These are phyloP conservation scores for Drosophila lacertosa DNA, from an alignment of 1,140 invertebrate species.

Conservation along the genomic window DNA sequence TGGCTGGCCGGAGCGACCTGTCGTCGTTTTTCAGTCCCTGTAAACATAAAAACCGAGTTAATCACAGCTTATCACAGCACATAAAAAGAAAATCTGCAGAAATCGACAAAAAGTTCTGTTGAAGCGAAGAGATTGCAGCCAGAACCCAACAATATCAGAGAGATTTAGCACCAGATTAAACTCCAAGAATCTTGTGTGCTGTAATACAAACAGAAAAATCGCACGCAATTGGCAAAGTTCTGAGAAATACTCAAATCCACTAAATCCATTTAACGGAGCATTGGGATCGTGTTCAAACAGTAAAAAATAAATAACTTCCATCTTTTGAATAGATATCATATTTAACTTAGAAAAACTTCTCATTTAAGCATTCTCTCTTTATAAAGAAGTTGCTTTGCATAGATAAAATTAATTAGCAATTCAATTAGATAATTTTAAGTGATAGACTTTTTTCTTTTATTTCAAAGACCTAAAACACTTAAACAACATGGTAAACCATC, in stretches of 20 bases:
- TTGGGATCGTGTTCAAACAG: background rate
- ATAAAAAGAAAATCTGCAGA: conserved; percentile 8
- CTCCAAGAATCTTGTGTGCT: conserved; percentile 11
- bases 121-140: conserved; percentile 22
- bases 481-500: no score
- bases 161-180: conserved; percentile 20
- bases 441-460: no score
- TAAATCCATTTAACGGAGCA: background rate
- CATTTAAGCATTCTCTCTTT: no score
- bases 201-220: conserved; percentile 3
- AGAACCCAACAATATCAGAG: conserved; percentile 42
- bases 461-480: no score
- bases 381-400: no score
- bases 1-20: background rate
- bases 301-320: background rate
- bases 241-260: background rate
- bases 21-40: conserved; percentile 2
- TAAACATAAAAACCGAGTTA: conserved; percentile 28
- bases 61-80: background rate
- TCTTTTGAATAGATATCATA: no score
- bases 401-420: no score
- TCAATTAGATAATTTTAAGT: no score
- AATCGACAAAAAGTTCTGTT: conserved; percentile 22
- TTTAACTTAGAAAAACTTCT: no score
- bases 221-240: background rate